Conservation (phyloP, 1,140 invertebrate genomes). For the Drosophila baimaii region DNA sequence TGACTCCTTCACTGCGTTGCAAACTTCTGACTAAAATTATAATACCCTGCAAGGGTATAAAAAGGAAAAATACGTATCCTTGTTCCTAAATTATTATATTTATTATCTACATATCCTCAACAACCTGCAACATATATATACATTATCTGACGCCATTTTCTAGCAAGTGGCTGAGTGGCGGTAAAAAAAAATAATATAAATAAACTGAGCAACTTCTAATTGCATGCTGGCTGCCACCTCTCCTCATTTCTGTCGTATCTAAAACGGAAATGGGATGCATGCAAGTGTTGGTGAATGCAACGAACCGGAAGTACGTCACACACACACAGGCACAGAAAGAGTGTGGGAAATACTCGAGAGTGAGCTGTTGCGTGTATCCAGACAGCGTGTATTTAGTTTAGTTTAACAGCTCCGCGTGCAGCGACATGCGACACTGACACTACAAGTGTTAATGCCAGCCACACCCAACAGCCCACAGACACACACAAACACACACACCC, state of each 20-base stretch:
- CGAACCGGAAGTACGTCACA: slow-evolving; percentile 34
- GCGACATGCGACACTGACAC: slow-evolving; percentile 80
- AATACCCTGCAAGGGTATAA: too few species aligned
- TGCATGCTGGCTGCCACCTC: slow-evolving; percentile 47
- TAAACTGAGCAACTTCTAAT: slow-evolving; percentile 67
- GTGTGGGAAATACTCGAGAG: slow-evolving; percentile 51
- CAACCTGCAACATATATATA: slow-evolving; percentile 10
- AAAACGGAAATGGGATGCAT: slow-evolving; percentile 48
- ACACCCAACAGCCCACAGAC: slow-evolving; percentile 47
- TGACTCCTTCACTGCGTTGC: too few species aligned
- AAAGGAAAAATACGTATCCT: too few species aligned
- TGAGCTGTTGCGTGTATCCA: slow-evolving; percentile 68
- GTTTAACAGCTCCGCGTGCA: slow-evolving; percentile 75
- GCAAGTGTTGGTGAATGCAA: slow-evolving; percentile 45
- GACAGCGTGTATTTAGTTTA: slow-evolving; percentile 80
- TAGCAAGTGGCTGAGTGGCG: slow-evolving; percentile 1
- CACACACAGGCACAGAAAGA: slow-evolving; percentile 1
- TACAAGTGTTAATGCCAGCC: slow-evolving; percentile 79
- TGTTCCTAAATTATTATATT: too few species aligned
- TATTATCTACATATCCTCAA: slow-evolving; percentile 5
- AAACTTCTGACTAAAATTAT: too few species aligned
- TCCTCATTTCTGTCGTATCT: slow-evolving; percentile 16
- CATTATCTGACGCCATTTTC: slow-evolving; percentile 9
- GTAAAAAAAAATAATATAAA: slow-evolving; percentile 1
- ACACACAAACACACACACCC: slow-evolving; percentile 11